These are phyloP conservation scores for Choreutis nemorana DNA, from an alignment of 2,888 invertebrate species.

Conservation along the genomic window DNA sequence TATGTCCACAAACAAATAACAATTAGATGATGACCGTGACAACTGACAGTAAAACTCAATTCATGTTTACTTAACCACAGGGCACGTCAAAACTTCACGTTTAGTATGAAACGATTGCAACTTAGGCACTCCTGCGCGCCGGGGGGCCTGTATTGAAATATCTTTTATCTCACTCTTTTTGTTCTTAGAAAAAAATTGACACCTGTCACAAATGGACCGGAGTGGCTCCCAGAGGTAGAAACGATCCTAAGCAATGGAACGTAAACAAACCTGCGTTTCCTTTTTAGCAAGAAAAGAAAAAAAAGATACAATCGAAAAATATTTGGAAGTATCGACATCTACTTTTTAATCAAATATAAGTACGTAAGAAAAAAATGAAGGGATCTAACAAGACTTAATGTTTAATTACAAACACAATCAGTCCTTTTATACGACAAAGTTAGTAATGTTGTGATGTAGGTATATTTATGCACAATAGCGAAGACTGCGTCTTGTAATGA, in stretches of 20 bases:
- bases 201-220: slow-evolving; percentile 38
- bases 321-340: too few species aligned
- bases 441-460: too few species aligned
- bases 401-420: too few species aligned
- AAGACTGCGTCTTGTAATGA: too few species aligned
- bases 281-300: slow-evolving; percentile 2
- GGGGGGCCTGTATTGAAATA: slow-evolving; percentile 45
- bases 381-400: too few species aligned
- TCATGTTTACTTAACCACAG: slow-evolving; percentile 7
- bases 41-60: slow-evolving; percentile 15
- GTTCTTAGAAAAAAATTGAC: slow-evolving; percentile 31
- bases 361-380: slow-evolving; percentile 1
- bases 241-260: slow-evolving; percentile 19
- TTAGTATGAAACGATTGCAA: background rate
- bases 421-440: too few species aligned
- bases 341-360: too few species aligned
- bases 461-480: too few species aligned
- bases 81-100: slow-evolving; percentile 7
- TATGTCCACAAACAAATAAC: slow-evolving; percentile 12
- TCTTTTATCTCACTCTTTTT: slow-evolving; percentile 35
- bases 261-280: slow-evolving; percentile 25
- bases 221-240: slow-evolving; percentile 19
- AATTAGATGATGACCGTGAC: slow-evolving; percentile 19
- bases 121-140: slow-evolving; percentile 24
- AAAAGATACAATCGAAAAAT: too few species aligned